phyloP scores from a whole-genome alignment of 2,888 invertebrate genomes.

The Cheilosia vernalis region DNA sequence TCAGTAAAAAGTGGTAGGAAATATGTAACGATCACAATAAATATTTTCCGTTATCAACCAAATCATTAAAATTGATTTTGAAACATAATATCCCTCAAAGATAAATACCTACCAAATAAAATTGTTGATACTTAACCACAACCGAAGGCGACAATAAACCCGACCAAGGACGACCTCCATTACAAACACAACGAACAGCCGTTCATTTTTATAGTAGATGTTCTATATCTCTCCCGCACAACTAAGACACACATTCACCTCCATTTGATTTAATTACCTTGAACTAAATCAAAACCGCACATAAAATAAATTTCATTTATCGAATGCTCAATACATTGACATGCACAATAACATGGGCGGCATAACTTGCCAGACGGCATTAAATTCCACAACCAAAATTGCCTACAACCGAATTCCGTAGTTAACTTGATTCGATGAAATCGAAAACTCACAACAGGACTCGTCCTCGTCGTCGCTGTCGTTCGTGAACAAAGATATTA shows the following conservation, averaged over 20 bases:
- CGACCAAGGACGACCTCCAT: no score
- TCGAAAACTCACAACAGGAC: constrained; percentile 30
- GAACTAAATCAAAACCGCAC: constrained; percentile 64
- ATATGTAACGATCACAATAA: no score
- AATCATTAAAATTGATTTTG: no score
- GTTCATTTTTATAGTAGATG: neutral
- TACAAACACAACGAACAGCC: no score
- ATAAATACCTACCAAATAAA: no score
- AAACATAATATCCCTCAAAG: no score
- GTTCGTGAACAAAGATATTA: constrained; percentile 36
- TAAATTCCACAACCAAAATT: constrained; percentile 26
- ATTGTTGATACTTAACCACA: constrained; percentile 2
- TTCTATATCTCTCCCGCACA: neutral
- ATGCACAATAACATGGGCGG: constrained; percentile 25
- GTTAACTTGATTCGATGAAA: constrained; percentile 61
- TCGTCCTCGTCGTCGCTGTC: constrained; percentile 1
- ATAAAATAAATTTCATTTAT: constrained; percentile 73
- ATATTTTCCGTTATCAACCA: no score
- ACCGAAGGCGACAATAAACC: neutral
- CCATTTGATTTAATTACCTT: constrained; percentile 63
- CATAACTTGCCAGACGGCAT: constrained; percentile 35
- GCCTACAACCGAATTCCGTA: neutral
- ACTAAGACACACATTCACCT: neutral
- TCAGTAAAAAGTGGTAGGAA: no score
- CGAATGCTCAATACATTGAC: constrained; percentile 48